Base-by-base conservation (phyloP, 2,888 invertebrate species). In the Lithodes maja region DNA sequence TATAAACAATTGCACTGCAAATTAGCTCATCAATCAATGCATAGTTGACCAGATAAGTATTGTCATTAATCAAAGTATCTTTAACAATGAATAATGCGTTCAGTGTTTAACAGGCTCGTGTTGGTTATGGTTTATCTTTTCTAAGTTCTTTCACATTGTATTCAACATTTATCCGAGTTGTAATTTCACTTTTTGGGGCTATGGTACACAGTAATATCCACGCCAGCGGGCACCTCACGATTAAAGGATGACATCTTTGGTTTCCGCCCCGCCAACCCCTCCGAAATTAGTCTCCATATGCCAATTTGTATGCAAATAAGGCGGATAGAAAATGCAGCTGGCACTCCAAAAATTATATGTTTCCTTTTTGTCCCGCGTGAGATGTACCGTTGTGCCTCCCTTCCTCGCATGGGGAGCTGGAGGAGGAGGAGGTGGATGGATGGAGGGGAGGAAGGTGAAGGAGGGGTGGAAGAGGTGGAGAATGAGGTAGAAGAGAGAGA, bases 291-390 rank as follows among this genome's bases (percentile, higher is more conserved):
- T 75, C 83, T 83, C 87, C 87, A 87, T 87, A 87, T 87, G 87
- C 83, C 87, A 87, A 87, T 87, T 83, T 87, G 87, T 87, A 87
- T 87, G 87, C 77, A 87, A 87, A 87, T 87, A 83, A 87, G 87
- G 53, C 12, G 87, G 78, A 77, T 83, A 75, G 87, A 87, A 87
- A 87, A 87, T 87, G 87, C 87, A 87, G 71, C 83, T 52, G 61
- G 12, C 71, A 78, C 78, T 71, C 71, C 77, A 83, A 87, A 87
- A 87, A 83, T 83, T 78, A 69, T 68, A 33, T 33, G 78, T 83
- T 83, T 78, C 33, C 78, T 83, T 83, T 87, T 87, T 83, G 53
- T 83, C 82, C 69, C 53, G 87, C 54, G 78, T 50, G 87, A 75
- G 83, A 79, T 87, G 78, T 83, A 86, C 68, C 79, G 80, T 85